Base-by-base conservation (phyloP, 1,140 invertebrate species). In the Drosophila equinoxialis region DNA sequence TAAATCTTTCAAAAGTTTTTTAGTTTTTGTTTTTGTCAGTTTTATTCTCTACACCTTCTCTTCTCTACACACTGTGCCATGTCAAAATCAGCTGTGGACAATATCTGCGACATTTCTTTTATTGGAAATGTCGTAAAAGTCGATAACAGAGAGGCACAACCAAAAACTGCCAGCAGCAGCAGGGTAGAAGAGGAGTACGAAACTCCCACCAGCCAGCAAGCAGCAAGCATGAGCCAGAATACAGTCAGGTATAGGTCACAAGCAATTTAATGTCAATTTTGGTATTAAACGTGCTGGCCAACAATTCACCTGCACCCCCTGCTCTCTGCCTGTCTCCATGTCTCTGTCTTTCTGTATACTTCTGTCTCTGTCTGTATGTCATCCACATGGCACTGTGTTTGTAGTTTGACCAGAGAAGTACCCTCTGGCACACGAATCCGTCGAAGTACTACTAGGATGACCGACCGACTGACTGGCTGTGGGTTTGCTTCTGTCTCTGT, bases 181-280 rank as follows among this genome's bases (percentile, higher is more conserved):
- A 39, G 59, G 58, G 55, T 7, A 35, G 11, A 39, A 17, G 42
- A 13, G 35, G 58, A 63, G 30, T 33, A 23, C 20, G 13, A 26
- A 17, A 51, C 30, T 30, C 30, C 42, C 42, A 45, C 42, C n/a
- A 37, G 37, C 45, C 45, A 48, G 14, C 14, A 48, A 6, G 17
- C 45, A 62, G 55, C 62, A 14, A 33, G 20, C 14, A n/a, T 6
- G 30, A 30, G 41, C 17, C 48, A 62, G 20, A 1, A 13, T 26
- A 41, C 35, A 42, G 14, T 39, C 71, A 65, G 58, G 70, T 80
- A 64, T 77, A 78, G 84, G 84, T 89, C 84, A 89, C 84, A 89
- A 89, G 84, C 84, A 89, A 89, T 89, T 89, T 89, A 89, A 89
- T 89, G 84, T 89, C 84, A 89, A 89, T 89, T 89, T 89, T 75